Conservation (phyloP, 2,113 vertebrate species). For the Dinomys branickii region DNA sequence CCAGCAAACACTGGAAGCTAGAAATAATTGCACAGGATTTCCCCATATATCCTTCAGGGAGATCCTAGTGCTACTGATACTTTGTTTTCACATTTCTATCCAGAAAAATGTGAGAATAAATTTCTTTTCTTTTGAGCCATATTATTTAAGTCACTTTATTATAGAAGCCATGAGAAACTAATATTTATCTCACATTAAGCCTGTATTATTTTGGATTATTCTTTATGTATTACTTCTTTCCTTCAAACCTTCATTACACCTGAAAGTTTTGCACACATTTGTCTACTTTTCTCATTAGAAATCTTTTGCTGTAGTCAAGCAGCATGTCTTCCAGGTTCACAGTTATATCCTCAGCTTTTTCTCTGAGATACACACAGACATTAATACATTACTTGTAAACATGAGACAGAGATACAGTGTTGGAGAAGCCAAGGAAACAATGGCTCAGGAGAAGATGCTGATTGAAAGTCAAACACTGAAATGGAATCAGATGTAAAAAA, state of each 20-base stretch:
- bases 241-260: background rate
- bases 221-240: background rate
- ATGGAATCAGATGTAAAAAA: background rate
- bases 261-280: background rate
- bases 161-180: background rate
- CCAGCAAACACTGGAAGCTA: background rate
- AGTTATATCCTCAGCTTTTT: background rate
- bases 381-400: background rate
- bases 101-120: background rate
- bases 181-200: background rate
- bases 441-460: background rate
- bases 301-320: background rate
- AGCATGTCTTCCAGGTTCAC: background rate
- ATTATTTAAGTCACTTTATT: background rate
- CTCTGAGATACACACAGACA: background rate
- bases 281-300: background rate
- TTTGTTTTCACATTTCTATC: background rate
- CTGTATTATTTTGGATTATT: background rate
- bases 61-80: fast-evolving
- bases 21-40: background rate
- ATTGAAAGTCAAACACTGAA: background rate
- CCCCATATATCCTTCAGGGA: background rate
- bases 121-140: background rate
- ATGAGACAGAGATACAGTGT: background rate
- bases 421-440: background rate